Evolutionary conservation across 2,113 vertebrate species (phyloP).

Genomic region (Peucedramus taeniatus): DNA sequence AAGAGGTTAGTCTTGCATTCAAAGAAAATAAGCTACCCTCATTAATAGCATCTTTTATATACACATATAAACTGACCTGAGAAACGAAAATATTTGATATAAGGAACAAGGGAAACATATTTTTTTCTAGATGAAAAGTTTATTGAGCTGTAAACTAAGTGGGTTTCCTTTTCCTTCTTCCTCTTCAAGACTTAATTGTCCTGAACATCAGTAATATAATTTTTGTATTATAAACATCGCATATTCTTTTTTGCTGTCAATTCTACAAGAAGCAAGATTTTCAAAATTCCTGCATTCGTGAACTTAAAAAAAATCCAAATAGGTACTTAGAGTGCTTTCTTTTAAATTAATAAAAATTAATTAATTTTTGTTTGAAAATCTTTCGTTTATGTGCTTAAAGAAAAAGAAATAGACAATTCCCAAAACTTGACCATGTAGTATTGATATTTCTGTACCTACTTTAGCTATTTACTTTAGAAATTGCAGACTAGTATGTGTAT

Average conservation of each 20-base stretch:
- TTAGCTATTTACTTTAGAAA: neutral
- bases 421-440: neutral
- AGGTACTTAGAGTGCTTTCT: neutral
- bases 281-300: neutral
- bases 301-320: neutral
- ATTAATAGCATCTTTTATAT: neutral
- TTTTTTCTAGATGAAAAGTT: neutral
- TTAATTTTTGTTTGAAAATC: neutral
- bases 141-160: neutral
- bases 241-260: neutral
- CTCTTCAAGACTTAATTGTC: neutral
- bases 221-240: neutral
- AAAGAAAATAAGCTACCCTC: neutral
- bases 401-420: neutral
- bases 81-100: neutral
- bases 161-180: neutral
- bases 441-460: neutral
- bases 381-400: neutral
- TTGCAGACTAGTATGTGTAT: neutral
- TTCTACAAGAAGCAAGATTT: neutral
- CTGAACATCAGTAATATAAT: neutral
- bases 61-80: neutral
- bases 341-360: neutral
- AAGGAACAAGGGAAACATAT: neutral
- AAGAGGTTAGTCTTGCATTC: neutral